Percentiles rank a stretch among this genome's conserved stretches.
phyloP scores from a whole-genome alignment of 2,113 vertebrate genomes.

The Eptesicus fuscus region DNA sequence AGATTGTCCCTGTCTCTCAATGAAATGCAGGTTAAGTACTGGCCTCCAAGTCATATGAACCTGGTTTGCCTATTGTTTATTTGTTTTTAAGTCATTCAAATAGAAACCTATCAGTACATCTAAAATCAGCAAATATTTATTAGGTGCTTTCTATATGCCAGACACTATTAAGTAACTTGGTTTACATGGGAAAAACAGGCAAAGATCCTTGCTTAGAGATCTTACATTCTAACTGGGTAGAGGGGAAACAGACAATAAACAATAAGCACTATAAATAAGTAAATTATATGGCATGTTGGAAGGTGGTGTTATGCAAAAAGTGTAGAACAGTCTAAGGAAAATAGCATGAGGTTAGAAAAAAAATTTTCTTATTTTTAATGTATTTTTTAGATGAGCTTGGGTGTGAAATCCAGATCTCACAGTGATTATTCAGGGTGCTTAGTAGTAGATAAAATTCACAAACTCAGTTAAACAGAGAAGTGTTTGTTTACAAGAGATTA shows the following conservation, averaged over 20 bases:
- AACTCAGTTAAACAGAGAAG: not conserved
- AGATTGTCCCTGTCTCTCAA: not conserved
- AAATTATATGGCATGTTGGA: not conserved
- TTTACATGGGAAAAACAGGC: not conserved
- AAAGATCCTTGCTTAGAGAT: not conserved
- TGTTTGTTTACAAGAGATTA: not conserved
- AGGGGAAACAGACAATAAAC: not conserved
- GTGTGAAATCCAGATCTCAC: not conserved
- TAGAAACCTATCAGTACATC: not conserved
- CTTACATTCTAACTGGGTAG: not conserved
- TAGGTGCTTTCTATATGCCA: not conserved
- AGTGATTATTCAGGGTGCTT: not conserved
- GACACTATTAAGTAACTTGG: not conserved
- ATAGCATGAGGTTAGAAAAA: not conserved
- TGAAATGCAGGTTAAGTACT: not conserved
- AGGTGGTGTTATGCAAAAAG: not conserved
- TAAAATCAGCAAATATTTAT: not conserved
- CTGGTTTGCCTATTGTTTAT: not conserved
- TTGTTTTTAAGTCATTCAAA: not conserved
- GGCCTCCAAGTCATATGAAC: not conserved
- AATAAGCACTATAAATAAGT: not conserved
- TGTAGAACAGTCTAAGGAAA: not conserved
- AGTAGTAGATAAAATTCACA: not conserved
- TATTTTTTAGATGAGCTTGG: not conserved
- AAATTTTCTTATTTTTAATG: not conserved